phyloP scores from a whole-genome alignment of 2,888 invertebrate species.

The Cybosia mesomella region DNA sequence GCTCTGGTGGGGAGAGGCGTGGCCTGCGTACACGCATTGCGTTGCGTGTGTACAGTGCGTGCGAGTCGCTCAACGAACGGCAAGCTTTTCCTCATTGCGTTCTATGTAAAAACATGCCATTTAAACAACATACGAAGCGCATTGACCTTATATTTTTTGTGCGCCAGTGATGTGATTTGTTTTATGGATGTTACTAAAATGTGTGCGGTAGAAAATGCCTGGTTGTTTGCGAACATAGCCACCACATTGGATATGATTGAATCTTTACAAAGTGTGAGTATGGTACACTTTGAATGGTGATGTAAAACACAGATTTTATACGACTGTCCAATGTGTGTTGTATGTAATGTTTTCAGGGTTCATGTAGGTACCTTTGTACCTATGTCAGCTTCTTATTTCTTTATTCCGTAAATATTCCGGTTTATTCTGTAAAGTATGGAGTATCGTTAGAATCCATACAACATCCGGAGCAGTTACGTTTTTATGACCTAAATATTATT shows the following conservation, averaged over 20 bases:
- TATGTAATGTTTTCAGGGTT: not conserved
- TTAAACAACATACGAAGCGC: conserved; percentile 44
- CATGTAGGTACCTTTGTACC: not conserved
- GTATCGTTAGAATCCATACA: too few species aligned
- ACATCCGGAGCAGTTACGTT: too few species aligned
- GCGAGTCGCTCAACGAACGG: conserved; percentile 64
- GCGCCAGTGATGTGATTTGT: conserved; percentile 47
- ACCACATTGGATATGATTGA: conserved; percentile 63
- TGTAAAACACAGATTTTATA: not conserved
- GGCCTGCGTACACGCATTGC: conserved; percentile 79
- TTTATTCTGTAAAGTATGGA: too few species aligned
- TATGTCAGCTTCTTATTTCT: not conserved
- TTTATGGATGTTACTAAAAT: conserved; percentile 50
- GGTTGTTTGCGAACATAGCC: conserved; percentile 65
- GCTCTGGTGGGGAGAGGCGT: conserved; percentile 66
- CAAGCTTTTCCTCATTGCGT: conserved; percentile 50
- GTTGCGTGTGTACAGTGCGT: conserved; percentile 81
- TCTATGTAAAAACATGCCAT: conserved; percentile 36
- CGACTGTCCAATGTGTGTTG: not conserved
- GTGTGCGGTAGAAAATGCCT: conserved; percentile 64
- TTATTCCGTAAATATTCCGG: too few species aligned
- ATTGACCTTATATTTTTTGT: conserved; percentile 48
- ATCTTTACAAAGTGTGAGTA: conserved; percentile 63
- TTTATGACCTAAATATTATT: too few species aligned
- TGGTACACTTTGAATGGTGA: conserved; percentile 19